phyloP scores from a whole-genome alignment of 2,888 invertebrate genomes.

The Erebia aethiops region DNA sequence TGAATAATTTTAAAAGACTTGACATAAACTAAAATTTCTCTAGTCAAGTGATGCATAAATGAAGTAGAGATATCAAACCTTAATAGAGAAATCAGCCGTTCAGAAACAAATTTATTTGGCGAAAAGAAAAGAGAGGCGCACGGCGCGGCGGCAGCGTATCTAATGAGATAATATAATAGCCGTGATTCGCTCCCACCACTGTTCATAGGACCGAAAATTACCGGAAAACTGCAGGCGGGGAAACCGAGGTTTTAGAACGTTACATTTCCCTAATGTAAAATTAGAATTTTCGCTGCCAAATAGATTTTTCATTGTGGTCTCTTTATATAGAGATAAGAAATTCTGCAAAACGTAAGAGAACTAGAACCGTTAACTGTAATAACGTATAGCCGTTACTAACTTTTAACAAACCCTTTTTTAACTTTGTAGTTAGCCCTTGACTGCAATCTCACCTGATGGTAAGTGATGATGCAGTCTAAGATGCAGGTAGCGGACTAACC shows the following conservation, averaged over 20 bases:
- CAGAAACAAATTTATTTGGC: slow-evolving; percentile 75
- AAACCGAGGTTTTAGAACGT: slow-evolving; percentile 52
- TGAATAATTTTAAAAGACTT: not conserved
- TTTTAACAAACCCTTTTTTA: too few species aligned
- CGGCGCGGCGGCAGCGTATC: slow-evolving; percentile 72
- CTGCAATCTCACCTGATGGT: too few species aligned
- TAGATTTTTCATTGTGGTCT: slow-evolving; percentile 45
- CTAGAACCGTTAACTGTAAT: not conserved
- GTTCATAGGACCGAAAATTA: slow-evolving; percentile 73
- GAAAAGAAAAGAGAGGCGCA: slow-evolving; percentile 65
- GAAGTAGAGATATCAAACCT: slow-evolving; percentile 44
- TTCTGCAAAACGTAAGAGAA: slow-evolving; percentile 7
- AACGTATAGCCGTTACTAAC: too few species aligned
- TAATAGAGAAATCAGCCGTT: slow-evolving; percentile 67
- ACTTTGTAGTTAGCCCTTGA: too few species aligned
- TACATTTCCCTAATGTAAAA: slow-evolving; percentile 52
- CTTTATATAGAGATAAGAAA: slow-evolving; percentile 23
- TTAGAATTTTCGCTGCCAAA: slow-evolving; percentile 48
- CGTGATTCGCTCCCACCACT: slow-evolving; percentile 71
- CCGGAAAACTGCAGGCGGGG: slow-evolving; percentile 72
- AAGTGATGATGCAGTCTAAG: too few species aligned
- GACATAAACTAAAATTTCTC: not conserved
- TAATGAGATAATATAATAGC: slow-evolving; percentile 83
- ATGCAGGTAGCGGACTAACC: too few species aligned
- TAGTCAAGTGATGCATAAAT: not conserved